phyloP scores from a whole-genome alignment of 1,140 invertebrate genomes.

The Conus betulinus region DNA sequence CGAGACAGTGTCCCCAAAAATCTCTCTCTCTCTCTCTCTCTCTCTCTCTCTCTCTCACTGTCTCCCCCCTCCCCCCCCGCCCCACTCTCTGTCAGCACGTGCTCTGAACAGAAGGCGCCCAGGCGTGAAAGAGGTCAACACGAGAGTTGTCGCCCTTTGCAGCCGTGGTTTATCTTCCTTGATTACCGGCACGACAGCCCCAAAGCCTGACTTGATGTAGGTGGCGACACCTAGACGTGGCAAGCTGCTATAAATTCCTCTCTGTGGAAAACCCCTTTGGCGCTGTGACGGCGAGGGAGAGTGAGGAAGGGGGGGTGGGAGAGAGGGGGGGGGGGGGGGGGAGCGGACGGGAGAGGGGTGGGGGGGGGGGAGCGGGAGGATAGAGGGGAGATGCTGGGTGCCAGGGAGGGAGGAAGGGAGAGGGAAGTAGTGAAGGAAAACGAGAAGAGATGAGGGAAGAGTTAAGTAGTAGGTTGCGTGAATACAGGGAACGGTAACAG shows the following conservation, averaged over 20 bases:
- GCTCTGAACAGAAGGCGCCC: not conserved
- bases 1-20: too few species aligned
- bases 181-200: not conserved
- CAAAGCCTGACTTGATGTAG: not conserved
- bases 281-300: not conserved
- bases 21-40: too few species aligned
- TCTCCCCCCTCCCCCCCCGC: too few species aligned
- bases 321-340: not conserved
- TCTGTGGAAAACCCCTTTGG: not conserved
- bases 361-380: not conserved
- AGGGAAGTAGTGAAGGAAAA: too few species aligned
- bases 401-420: too few species aligned
- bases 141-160: not conserved
- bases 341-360: not conserved
- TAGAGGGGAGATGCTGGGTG: not conserved
- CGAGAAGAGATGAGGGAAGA: too few species aligned
- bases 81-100: not conserved
- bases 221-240: slow-evolving; percentile 5
- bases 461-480: too few species aligned
- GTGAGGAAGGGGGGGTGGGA: not conserved
- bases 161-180: not conserved
- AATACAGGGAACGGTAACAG: too few species aligned
- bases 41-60: too few species aligned
- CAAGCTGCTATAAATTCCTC: not conserved
- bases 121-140: not conserved